phyloP scores from a whole-genome alignment of 23 tunicate species.

The Phallusia fumigata region DNA sequence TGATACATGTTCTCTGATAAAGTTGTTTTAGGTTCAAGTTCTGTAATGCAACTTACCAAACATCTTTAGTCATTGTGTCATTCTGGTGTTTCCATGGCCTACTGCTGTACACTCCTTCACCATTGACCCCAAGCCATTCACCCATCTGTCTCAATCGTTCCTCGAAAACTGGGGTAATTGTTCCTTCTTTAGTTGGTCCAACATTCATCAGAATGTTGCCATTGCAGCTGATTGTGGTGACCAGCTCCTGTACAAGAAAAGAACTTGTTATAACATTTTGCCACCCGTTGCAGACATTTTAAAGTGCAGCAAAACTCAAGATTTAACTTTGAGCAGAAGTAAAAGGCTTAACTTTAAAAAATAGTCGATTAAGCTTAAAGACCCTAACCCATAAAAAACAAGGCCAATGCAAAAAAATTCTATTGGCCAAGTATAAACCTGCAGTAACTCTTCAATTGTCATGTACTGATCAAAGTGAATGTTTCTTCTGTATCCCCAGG shows the following conservation, averaged over 20 bases:
- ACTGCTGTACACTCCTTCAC: conserved; percentile 63
- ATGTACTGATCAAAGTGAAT: conserved; percentile 30
- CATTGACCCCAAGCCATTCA: conserved; percentile 59
- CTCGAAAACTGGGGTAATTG: conserved; percentile 49
- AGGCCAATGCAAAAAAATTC: too few species aligned
- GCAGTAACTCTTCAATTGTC: conserved; percentile 34
- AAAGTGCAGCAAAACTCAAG: background rate
- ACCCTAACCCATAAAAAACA: too few species aligned
- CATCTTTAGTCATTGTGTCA: conserved; percentile 48
- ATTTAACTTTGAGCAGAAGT: background rate
- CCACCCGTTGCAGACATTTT: background rate
- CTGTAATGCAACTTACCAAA: conserved; percentile 42
- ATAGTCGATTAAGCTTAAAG: too few species aligned
- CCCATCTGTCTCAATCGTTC: conserved; percentile 75
- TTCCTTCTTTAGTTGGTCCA: conserved; percentile 76
- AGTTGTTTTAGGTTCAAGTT: background rate
- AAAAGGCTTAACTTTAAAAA: too few species aligned
- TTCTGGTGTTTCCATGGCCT: conserved; percentile 80
- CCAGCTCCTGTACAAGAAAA: conserved; percentile 30
- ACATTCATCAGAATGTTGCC: conserved; percentile 70
- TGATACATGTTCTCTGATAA: background rate
- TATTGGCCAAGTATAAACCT: background rate
- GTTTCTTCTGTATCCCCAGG: conserved; percentile 59
- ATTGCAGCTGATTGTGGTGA: conserved; percentile 68
- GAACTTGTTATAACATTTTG: background rate